A percentile compares a stretch with the other conserved stretches of the same genome.
phyloP scores from a whole-genome alignment of 2,797 vertebrate species.

The Syndactyla subalaris region DNA sequence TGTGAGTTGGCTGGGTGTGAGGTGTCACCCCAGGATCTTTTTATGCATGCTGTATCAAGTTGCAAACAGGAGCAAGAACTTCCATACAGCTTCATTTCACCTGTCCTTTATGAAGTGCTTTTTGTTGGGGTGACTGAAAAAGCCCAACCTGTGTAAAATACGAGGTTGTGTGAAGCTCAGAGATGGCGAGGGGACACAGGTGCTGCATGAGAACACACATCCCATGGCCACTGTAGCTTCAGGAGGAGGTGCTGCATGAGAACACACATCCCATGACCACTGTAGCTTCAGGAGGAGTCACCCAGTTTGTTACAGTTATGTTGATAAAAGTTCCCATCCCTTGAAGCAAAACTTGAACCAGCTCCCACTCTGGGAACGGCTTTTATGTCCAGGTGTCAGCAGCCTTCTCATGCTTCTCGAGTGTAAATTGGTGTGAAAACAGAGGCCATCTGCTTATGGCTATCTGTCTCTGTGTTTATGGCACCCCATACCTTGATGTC shows the following conservation, averaged over 20 bases:
- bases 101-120: neutral
- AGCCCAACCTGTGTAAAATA: neutral
- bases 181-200: neutral
- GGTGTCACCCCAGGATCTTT: neutral
- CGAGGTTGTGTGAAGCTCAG: neutral
- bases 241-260: neutral
- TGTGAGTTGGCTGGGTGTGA: neutral
- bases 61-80: neutral
- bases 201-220: neutral
- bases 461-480: neutral
- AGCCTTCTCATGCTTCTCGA: neutral
- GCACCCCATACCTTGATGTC: neutral
- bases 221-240: neutral
- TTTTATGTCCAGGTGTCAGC: neutral
- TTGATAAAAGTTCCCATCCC: conserved; percentile 18
- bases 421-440: conserved; percentile 34
- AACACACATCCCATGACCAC: accelerated
- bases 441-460: neutral
- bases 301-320: neutral
- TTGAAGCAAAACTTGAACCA: neutral
- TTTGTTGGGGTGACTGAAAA: neutral
- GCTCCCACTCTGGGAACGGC: neutral
- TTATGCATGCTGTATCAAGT: neutral
- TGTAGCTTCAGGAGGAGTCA: neutral
- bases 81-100: neutral